A percentile compares a stretch with the other conserved stretches of the same genome.
phyloP scores from a whole-genome alignment of 1,140 invertebrate species.

The Zaprionus capensis region DNA sequence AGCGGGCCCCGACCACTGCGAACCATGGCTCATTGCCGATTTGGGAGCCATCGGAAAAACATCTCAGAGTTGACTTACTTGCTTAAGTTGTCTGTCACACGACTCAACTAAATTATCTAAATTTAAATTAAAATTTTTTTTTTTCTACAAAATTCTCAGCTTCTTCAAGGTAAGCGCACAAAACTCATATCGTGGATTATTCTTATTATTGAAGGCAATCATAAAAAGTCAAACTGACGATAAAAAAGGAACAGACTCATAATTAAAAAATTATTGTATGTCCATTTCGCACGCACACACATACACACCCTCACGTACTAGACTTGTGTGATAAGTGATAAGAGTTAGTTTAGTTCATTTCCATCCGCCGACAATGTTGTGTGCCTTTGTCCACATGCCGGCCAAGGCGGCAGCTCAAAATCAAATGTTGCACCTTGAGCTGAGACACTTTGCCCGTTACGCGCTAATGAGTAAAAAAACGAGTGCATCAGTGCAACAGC shows the following conservation, averaged over 20 bases:
- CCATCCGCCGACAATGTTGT: conserved; percentile 42
- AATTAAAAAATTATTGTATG: background rate
- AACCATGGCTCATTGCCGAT: conserved; percentile 34
- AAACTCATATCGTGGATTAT: conserved; percentile 41
- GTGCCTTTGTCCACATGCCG: conserved; percentile 47
- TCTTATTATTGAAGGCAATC: conserved; percentile 49
- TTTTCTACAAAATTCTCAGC: conserved; percentile 32
- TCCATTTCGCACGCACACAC: conserved; percentile 4
- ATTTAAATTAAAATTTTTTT: conserved; percentile 51
- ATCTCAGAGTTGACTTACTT: background rate
- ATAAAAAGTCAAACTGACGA: conserved; percentile 26
- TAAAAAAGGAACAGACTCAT: conserved; percentile 6
- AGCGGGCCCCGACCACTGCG: background rate
- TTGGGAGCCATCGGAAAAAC: conserved; percentile 32
- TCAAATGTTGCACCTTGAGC: conserved; percentile 26
- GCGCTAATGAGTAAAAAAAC: conserved; percentile 22
- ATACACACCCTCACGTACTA: background rate
- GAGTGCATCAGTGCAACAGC: conserved; percentile 7
- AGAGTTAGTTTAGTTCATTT: conserved; percentile 41
- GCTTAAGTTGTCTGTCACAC: conserved; percentile 46
- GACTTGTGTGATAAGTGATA: conserved; percentile 26
- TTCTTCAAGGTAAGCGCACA: conserved; percentile 65
- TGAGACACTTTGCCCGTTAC: conserved; percentile 36
- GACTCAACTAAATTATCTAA: conserved; percentile 51
- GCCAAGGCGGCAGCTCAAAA: conserved; percentile 37